Percentiles rank a stretch among this genome's conserved stretches.
Evolutionary conservation across 2,113 vertebrate genomes (phyloP).

Genomic region (Neoarius graeffei): DNA sequence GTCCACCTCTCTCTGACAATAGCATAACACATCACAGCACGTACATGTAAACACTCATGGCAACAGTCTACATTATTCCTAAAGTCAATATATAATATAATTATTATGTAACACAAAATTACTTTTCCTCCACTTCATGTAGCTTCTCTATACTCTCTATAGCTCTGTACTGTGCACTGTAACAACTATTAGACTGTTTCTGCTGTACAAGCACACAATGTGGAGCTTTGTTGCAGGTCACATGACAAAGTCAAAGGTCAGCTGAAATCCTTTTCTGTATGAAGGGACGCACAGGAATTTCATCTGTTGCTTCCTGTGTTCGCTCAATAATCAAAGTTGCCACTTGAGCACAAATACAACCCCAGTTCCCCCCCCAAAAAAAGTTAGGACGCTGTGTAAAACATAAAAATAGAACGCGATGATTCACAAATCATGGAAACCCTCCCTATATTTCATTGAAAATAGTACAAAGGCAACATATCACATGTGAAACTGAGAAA

Average conservation of each 20-base stretch:
- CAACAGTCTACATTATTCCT: neutral
- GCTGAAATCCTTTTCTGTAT: slow-evolving; percentile 4
- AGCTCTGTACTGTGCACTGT: neutral
- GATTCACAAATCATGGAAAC: too few relatives aligned
- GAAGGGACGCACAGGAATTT: neutral
- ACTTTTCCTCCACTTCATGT: neutral
- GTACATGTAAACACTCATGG: neutral
- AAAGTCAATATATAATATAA: neutral
- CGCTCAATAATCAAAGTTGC: neutral
- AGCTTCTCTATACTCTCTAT: neutral
- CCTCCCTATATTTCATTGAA: too few relatives aligned
- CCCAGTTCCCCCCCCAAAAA: too few relatives aligned
- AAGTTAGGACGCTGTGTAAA: too few relatives aligned
- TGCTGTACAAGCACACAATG: slow-evolving; percentile 3
- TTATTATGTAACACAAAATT: neutral
- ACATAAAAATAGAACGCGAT: too few relatives aligned
- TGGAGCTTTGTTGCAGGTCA: slow-evolving; percentile 28
- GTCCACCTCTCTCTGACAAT: neutral
- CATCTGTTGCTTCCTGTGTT: slow-evolving; percentile 26
- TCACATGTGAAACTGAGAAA: too few relatives aligned
- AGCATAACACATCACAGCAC: neutral
- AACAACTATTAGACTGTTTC: neutral
- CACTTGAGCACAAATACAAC: neutral
- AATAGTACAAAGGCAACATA: too few relatives aligned
- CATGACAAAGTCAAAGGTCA: slow-evolving; percentile 16